Conservation (phyloP, 2,113 vertebrate genomes). For the Channa maculata region DNA sequence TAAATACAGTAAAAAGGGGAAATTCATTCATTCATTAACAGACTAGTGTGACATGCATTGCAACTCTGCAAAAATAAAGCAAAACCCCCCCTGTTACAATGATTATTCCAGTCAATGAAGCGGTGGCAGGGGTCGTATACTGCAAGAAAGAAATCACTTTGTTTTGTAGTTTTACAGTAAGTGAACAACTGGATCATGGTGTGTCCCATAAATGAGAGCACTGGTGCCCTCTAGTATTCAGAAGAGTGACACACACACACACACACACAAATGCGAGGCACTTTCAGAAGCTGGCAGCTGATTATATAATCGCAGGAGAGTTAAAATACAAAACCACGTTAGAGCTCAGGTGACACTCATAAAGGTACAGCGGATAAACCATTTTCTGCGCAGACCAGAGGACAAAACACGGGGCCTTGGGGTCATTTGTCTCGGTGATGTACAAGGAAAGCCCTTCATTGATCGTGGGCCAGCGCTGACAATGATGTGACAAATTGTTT, state of each 20-base stretch:
- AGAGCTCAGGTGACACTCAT: no score
- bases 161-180: not conserved
- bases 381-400: not conserved
- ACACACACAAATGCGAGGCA: constrained; percentile 1
- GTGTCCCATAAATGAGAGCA: constrained; percentile 3
- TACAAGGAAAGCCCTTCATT: not conserved
- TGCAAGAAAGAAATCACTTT: not conserved
- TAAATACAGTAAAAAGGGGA: no score
- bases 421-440: constrained; percentile 12
- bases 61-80: constrained; percentile 3
- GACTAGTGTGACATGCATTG: constrained; percentile 17
- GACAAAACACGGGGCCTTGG: not conserved
- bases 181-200: not conserved
- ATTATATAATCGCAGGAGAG: not conserved
- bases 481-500: constrained; percentile 34
- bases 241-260: not conserved
- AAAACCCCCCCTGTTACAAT: not conserved
- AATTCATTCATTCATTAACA: no score
- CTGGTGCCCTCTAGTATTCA: constrained; percentile 61
- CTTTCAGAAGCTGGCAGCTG: no score
- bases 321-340: not conserved
- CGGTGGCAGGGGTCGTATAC: not conserved
- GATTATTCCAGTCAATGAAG: not conserved
- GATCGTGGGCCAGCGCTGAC: not conserved
- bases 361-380: no score